phyloP scores from a whole-genome alignment of 92 coral and sea anemone genomes.

The Porites cylindrica region DNA sequence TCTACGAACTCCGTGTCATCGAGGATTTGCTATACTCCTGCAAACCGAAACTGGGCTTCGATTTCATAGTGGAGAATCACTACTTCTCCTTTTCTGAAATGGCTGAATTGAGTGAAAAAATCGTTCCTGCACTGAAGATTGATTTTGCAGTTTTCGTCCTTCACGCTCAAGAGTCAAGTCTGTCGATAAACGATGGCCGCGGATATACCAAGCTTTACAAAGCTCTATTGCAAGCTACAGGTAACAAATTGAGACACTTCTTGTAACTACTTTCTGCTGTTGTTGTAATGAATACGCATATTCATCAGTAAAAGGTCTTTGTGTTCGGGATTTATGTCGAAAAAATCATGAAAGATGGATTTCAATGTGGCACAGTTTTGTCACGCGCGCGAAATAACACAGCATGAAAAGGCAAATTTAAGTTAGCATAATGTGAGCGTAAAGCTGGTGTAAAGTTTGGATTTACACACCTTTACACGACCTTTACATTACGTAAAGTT shows the following conservation, averaged over 20 bases:
- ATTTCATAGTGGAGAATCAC: slow-evolving; percentile 16
- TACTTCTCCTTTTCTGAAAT: slow-evolving; percentile 63
- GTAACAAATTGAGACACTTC: neutral
- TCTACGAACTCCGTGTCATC: slow-evolving; percentile 48
- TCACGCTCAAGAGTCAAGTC: slow-evolving; percentile 62
- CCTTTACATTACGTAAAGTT: no score
- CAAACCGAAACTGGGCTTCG: neutral
- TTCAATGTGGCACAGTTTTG: no score
- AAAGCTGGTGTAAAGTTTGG: no score
- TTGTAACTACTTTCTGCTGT: neutral
- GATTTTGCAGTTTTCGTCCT: slow-evolving; percentile 62
- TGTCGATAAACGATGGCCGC: neutral
- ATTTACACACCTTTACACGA: no score
- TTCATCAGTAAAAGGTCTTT: no score
- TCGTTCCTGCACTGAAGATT: neutral
- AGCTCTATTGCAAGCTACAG: neutral
- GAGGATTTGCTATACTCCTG: slow-evolving; percentile 32
- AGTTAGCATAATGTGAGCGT: no score
- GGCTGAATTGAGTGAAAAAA: slow-evolving; percentile 25
- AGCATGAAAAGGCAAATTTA: no score
- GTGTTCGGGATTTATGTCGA: no score
- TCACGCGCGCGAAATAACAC: no score
- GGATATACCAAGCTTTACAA: slow-evolving; percentile 45
- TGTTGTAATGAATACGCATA: no score
- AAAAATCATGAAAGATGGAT: no score